These are phyloP conservation scores for Stigmatopora argus DNA, from an alignment of 2,113 vertebrate genomes.

Conservation along the genomic window DNA sequence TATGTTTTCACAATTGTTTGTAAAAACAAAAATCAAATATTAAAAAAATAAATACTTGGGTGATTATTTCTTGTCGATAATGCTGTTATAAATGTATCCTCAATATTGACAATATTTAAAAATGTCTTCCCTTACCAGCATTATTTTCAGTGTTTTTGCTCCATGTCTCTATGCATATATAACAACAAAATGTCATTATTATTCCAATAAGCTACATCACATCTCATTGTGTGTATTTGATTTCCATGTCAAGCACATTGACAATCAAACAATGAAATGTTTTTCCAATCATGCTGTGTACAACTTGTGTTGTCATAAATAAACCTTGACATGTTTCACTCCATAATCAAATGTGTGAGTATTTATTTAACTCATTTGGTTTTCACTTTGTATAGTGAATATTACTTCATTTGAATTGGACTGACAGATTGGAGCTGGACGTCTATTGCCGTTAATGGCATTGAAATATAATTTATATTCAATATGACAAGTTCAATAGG, in stretches of 20 bases:
- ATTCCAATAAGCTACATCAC: not conserved
- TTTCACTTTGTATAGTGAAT: too few species aligned
- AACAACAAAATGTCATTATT: not conserved
- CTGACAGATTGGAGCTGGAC: too few species aligned
- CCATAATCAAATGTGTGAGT: slow-evolving; percentile 58
- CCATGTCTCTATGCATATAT: slow-evolving; percentile 2
- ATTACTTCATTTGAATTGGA: too few species aligned
- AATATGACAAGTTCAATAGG: too few species aligned
- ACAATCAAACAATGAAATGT: slow-evolving; percentile 40
- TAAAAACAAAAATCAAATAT: too few species aligned
- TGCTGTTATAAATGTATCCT: slow-evolving; percentile 24
- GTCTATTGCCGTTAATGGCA: too few species aligned
- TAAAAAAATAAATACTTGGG: too few species aligned
- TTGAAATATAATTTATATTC: too few species aligned
- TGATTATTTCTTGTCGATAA: too few species aligned
- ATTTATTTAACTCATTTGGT: not conserved
- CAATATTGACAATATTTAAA: slow-evolving; percentile 30
- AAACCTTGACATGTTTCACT: slow-evolving; percentile 53
- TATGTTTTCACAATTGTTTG: too few species aligned
- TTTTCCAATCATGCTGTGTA: slow-evolving; percentile 30
- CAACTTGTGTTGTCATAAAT: slow-evolving; percentile 42
- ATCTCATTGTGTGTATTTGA: not conserved
- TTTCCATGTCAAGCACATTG: not conserved
- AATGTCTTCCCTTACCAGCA: slow-evolving; percentile 33
- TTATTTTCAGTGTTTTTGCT: slow-evolving; percentile 18